Evolutionary conservation across 2,888 invertebrate genomes (phyloP).

Genomic region (Parnassius mnemosyne): DNA sequence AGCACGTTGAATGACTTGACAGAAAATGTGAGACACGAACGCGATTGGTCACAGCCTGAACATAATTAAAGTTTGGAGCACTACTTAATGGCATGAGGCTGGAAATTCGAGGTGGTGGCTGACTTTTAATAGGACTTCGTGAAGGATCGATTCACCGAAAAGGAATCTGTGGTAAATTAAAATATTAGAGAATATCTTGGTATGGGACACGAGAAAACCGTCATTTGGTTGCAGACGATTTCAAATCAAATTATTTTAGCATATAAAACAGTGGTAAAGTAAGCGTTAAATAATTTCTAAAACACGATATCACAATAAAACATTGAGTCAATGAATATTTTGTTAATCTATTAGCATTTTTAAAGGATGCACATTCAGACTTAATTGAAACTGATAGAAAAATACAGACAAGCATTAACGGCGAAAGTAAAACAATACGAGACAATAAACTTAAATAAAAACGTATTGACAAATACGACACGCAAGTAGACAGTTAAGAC

Average conservation of each 20-base stretch:
- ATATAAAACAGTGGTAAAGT: constrained; percentile 8
- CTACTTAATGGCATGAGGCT: constrained; percentile 76
- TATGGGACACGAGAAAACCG: constrained; percentile 33
- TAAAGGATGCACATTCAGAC: constrained; percentile 39
- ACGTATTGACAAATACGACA: constrained; percentile 35
- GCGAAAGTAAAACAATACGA: constrained; percentile 29
- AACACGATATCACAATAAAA: constrained; percentile 32
- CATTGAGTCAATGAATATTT: constrained; percentile 36
- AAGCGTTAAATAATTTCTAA: constrained; percentile 23
- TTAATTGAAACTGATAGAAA: constrained; percentile 38
- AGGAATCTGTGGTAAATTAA: constrained; percentile 71
- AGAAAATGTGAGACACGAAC: constrained; percentile 77
- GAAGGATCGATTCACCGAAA: constrained; percentile 64
- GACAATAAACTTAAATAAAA: constrained; percentile 35
- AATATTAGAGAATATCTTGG: constrained; percentile 39
- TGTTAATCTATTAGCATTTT: constrained; percentile 38
- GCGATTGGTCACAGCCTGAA: constrained; percentile 79
- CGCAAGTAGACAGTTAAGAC: constrained; percentile 32
- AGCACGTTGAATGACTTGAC: constrained; percentile 79
- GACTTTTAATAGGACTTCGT: constrained; percentile 77
- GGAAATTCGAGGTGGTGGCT: constrained; percentile 73
- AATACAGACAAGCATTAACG: constrained; percentile 35
- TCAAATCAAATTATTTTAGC: constrained; percentile 14
- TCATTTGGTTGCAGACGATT: constrained; percentile 29
- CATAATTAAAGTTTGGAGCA: constrained; percentile 80